These are phyloP conservation scores for Pelochelys cantorii DNA, from an alignment of 2,797 vertebrate genomes.

Conservation along the genomic window DNA sequence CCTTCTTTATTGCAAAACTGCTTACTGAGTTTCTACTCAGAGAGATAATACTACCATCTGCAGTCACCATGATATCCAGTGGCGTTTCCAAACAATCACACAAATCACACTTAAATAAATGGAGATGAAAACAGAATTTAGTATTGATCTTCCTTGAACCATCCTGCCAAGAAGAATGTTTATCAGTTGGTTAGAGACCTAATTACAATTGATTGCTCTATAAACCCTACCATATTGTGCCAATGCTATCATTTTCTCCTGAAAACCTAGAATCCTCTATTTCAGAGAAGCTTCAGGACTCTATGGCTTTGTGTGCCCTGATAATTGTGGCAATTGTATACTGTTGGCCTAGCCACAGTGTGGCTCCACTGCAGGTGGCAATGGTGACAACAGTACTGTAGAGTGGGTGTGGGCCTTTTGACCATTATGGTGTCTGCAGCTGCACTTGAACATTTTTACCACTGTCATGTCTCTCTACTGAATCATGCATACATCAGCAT, in stretches of 20 bases:
- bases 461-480: neutral
- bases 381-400: neutral
- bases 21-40: neutral
- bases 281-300: neutral
- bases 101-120: constrained; percentile 17
- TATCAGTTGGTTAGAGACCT: neutral
- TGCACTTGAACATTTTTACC: neutral
- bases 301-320: neutral
- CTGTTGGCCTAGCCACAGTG: neutral
- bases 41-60: neutral
- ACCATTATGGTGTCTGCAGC: neutral
- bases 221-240: neutral
- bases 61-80: neutral
- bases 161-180: neutral
- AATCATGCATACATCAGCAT: neutral
- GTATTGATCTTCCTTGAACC: neutral
- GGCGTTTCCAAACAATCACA: neutral
- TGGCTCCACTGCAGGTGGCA: neutral
- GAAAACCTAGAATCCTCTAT: neutral
- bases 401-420: neutral
- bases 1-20: neutral
- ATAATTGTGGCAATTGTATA: neutral
- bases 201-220: neutral
- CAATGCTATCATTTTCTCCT: neutral
- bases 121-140: neutral